Percentiles rank a stretch among this genome's conserved stretches.
These are phyloP conservation scores for Melieria picta DNA, from an alignment of 2,888 invertebrate species.

Conservation along the genomic window DNA sequence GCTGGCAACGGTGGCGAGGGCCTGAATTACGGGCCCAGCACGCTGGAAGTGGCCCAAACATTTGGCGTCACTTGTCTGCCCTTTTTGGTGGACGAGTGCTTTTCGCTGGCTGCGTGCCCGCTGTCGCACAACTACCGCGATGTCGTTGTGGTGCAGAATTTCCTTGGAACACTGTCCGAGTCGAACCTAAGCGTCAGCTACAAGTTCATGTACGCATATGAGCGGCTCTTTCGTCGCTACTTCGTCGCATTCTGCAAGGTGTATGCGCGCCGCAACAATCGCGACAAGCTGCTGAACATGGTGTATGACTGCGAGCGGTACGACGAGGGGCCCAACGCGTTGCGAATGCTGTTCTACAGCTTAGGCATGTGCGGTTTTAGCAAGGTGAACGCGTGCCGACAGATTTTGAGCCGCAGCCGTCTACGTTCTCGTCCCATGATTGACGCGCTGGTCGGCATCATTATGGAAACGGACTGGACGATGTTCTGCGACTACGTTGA, in stretches of 20 bases:
- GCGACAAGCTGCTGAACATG: slow-evolving; percentile 46
- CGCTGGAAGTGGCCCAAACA: slow-evolving; percentile 30
- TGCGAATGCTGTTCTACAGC: slow-evolving; percentile 39
- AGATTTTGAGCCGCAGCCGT: slow-evolving; percentile 39
- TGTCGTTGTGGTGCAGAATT: slow-evolving; percentile 17
- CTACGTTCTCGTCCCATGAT: slow-evolving; percentile 37
- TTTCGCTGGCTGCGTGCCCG: slow-evolving; percentile 20
- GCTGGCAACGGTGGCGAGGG: slow-evolving; percentile 8
- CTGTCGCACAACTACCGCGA: slow-evolving; percentile 41
- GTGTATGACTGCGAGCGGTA: slow-evolving; percentile 48
- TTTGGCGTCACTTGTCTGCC: slow-evolving; percentile 44
- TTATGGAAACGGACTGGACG: slow-evolving; percentile 48
- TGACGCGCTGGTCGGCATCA: slow-evolving; percentile 46
- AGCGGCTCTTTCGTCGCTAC: slow-evolving; percentile 38
- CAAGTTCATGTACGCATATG: slow-evolving; percentile 41
- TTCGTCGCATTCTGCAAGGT: slow-evolving; percentile 45
- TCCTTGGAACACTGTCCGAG: slow-evolving; percentile 32
- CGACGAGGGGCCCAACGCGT: slow-evolving; percentile 38
- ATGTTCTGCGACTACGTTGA: slow-evolving; percentile 48
- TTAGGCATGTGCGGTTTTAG: slow-evolving; percentile 43
- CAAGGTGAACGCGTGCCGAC: slow-evolving; percentile 44
- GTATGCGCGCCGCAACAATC: slow-evolving; percentile 44
- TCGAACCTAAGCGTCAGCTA: slow-evolving; percentile 35
- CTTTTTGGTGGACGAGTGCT: slow-evolving; percentile 41
- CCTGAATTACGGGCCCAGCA: not conserved